These are phyloP conservation scores for Raja brachyura DNA, from an alignment of 2,113 vertebrate species.

Conservation along the genomic window DNA sequence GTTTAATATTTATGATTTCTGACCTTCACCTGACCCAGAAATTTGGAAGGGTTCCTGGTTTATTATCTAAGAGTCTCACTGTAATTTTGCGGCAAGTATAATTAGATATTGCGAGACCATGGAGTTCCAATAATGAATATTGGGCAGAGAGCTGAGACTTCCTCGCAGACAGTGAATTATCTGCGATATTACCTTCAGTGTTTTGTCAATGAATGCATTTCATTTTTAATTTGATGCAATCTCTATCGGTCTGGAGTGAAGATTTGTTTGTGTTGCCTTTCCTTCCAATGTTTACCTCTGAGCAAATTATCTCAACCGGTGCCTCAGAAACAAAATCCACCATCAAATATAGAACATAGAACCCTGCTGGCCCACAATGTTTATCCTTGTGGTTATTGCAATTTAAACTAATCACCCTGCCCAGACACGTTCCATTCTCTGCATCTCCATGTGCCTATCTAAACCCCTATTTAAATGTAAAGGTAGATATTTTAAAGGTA, in stretches of 20 bases:
- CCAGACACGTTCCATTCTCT: too few relatives aligned
- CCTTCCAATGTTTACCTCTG: not conserved
- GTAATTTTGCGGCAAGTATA: not conserved
- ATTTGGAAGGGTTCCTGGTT: not conserved
- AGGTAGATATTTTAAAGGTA: too few relatives aligned
- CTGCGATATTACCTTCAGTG: not conserved
- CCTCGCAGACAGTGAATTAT: not conserved
- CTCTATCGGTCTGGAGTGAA: not conserved
- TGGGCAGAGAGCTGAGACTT: not conserved
- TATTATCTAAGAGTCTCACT: not conserved
- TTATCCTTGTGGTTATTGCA: too few relatives aligned
- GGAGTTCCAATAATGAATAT: not conserved
- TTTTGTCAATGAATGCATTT: not conserved
- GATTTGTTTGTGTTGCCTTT: not conserved
- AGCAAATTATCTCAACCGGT: too few relatives aligned
- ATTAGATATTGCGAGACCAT: not conserved
- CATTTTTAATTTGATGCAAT: not conserved
- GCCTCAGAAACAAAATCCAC: not conserved
- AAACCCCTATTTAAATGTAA: too few relatives aligned
- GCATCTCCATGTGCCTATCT: too few relatives aligned
- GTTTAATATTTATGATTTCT: not conserved
- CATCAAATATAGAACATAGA: too few relatives aligned
- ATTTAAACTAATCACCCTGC: too few relatives aligned
- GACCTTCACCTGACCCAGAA: not conserved
- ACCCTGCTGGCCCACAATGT: too few relatives aligned